Evolutionary conservation across 2,888 invertebrate genomes (phyloP).

Genomic region (Chaetoderma sp.): DNA sequence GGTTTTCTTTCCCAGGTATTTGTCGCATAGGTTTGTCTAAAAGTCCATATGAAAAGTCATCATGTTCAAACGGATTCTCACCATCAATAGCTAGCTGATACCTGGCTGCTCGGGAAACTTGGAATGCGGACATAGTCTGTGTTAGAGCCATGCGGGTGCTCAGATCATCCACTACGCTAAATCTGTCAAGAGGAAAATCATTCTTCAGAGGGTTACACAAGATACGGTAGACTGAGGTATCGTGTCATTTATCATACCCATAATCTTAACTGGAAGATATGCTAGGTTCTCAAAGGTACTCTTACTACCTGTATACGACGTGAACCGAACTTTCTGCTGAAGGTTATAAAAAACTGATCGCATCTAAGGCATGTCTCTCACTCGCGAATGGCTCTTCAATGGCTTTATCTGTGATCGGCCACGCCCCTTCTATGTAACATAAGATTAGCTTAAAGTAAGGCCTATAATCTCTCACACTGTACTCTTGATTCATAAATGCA

Average conservation of each 20-base stretch:
- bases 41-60: too few relatives aligned
- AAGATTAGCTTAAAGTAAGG: constrained; percentile 57
- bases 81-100: too few relatives aligned
- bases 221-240: constrained; percentile 47
- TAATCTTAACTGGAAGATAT: constrained; percentile 53
- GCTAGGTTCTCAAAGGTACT: constrained; percentile 43
- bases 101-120: too few relatives aligned
- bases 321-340: constrained; percentile 51
- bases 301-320: constrained; percentile 50
- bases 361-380: constrained; percentile 56
- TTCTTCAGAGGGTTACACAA: constrained; percentile 42
- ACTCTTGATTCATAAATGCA: constrained; percentile 52
- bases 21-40: constrained; percentile 46
- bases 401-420: constrained; percentile 46
- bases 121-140: too few relatives aligned
- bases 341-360: constrained; percentile 50
- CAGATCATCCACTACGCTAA: constrained; percentile 49
- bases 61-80: too few relatives aligned
- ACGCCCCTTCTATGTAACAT: constrained; percentile 57
- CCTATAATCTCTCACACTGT: constrained; percentile 44
- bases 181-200: constrained; percentile 37
- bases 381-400: constrained; percentile 56
- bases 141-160: constrained; percentile 38
- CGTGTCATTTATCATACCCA: constrained; percentile 37
- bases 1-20: constrained; percentile 51